Evolutionary conservation across 2,888 invertebrate species (phyloP).

Genomic region (Lasioglossum malachurum): DNA sequence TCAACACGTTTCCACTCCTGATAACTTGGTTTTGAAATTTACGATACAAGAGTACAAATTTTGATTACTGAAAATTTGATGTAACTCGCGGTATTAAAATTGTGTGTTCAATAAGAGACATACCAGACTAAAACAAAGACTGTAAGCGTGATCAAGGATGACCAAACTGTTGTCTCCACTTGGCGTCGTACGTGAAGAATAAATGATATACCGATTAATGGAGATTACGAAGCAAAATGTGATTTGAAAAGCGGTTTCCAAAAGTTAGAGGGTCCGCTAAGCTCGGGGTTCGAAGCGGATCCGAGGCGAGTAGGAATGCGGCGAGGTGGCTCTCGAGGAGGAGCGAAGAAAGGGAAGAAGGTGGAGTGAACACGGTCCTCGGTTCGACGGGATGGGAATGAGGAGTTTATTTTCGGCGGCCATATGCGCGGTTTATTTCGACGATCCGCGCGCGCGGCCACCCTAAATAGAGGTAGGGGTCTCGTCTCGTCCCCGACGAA

Average conservation of each 20-base stretch:
- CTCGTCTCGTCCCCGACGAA: constrained; percentile 59
- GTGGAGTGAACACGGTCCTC: constrained; percentile 59
- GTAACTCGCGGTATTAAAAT: too few relatives aligned
- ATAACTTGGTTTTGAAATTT: neutral
- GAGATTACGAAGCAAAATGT: neutral
- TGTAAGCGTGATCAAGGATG: too few relatives aligned
- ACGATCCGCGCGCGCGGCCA: constrained; percentile 74
- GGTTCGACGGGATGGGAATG: constrained; percentile 82
- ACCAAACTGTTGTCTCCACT: neutral
- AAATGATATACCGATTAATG: neutral
- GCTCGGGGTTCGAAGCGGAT: constrained; percentile 52
- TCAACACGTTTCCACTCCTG: neutral
- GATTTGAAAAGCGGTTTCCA: constrained; percentile 12
- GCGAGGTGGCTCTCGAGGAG: constrained; percentile 18
- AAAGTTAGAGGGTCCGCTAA: constrained; percentile 11
- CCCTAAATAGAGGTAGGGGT: constrained; percentile 77
- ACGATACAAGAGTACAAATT: neutral
- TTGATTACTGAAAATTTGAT: too few relatives aligned
- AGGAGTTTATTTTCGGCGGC: constrained; percentile 84
- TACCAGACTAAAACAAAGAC: too few relatives aligned
- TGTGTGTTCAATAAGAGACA: too few relatives aligned
- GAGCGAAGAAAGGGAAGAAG: constrained; percentile 44
- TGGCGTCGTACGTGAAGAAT: neutral
- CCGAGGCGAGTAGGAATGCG: constrained; percentile 21
- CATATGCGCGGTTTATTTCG: constrained; percentile 84